A percentile compares a stretch with the other conserved stretches of the same genome.
These are phyloP conservation scores for Papilio demoleus DNA, from an alignment of 2,888 invertebrate genomes.

Conservation along the genomic window DNA sequence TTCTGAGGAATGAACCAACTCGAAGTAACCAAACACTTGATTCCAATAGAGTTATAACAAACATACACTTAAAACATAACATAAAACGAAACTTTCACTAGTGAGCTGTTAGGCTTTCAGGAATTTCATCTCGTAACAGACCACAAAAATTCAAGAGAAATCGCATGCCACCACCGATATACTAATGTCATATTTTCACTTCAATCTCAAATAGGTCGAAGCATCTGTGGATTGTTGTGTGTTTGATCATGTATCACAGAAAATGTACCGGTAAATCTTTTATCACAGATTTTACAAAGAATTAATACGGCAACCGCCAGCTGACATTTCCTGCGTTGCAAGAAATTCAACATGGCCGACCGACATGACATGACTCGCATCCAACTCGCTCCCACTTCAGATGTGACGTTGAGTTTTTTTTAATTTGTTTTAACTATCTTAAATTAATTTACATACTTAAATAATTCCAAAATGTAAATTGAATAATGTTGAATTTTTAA, in stretches of 20 bases:
- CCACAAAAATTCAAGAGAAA: slow-evolving; percentile 81
- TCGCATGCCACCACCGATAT: slow-evolving; percentile 76
- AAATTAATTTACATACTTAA: slow-evolving; percentile 10
- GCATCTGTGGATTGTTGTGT: slow-evolving; percentile 52
- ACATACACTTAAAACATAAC: slow-evolving; percentile 65
- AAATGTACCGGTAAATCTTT: slow-evolving; percentile 58
- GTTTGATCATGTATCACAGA: slow-evolving; percentile 57
- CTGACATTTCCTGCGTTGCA: slow-evolving; percentile 84
- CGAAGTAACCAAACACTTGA: slow-evolving; percentile 62
- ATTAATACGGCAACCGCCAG: slow-evolving; percentile 77
- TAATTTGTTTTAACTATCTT: slow-evolving; percentile 6
- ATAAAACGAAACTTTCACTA: slow-evolving; percentile 67
- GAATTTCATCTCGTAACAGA: slow-evolving; percentile 79
- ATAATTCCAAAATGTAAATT: slow-evolving; percentile 1
- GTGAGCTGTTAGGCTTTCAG: slow-evolving; percentile 62
- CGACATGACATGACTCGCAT: slow-evolving; percentile 55
- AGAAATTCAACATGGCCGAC: slow-evolving; percentile 83
- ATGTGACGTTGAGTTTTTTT: slow-evolving; percentile 67
- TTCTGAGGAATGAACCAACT: slow-evolving; percentile 54
- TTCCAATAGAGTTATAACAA: slow-evolving; percentile 45
- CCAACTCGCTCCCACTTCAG: slow-evolving; percentile 56
- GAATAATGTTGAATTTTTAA: background rate
- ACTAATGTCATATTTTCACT: slow-evolving; percentile 77
- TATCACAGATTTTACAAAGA: slow-evolving; percentile 71
- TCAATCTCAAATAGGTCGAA: slow-evolving; percentile 54